Evolutionary conservation across 2,888 invertebrate species (phyloP).

Genomic region (Gymnocheta viridis): DNA sequence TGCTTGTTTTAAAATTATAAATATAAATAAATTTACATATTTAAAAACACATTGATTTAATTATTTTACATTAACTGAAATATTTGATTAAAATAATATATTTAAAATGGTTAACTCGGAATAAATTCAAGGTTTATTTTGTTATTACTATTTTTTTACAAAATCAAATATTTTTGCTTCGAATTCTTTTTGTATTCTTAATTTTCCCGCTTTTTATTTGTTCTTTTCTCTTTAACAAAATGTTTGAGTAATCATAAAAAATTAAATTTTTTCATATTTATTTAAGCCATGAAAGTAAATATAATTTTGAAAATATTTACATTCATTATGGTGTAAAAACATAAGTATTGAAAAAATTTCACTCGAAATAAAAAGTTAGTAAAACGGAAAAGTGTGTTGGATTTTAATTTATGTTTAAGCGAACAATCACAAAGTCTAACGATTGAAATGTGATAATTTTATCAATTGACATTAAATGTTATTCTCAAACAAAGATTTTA

Average conservation of each 20-base stretch:
- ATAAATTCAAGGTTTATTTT: constrained; percentile 5
- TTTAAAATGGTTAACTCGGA: not conserved
- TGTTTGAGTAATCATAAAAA: constrained; percentile 17
- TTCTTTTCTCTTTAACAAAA: constrained; percentile 12
- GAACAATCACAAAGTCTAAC: no score
- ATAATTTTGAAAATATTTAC: constrained; percentile 73
- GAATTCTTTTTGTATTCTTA: constrained; percentile 13
- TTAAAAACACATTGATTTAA: constrained; percentile 11
- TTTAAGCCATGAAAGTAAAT: constrained; percentile 74
- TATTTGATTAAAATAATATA: not conserved
- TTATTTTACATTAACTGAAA: not conserved
- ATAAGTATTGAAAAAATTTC: constrained; percentile 30
- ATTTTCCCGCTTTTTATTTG: constrained; percentile 13
- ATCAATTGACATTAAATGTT: no score
- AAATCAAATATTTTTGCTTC: not conserved
- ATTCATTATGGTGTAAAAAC: constrained; percentile 58
- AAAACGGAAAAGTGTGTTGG: not conserved
- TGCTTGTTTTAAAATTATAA: constrained; percentile 11
- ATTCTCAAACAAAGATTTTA: no score
- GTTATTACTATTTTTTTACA: not conserved
- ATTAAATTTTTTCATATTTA: constrained; percentile 70
- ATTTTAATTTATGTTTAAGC: not conserved
- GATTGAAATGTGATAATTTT: no score
- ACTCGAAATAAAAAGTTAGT: constrained; percentile 28
- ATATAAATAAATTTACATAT: constrained; percentile 21